Evolutionary conservation across 2,888 invertebrate genomes (phyloP), one percentile per base, ranked within the genome.

Genomic region (Meteorus colon): DNA sequence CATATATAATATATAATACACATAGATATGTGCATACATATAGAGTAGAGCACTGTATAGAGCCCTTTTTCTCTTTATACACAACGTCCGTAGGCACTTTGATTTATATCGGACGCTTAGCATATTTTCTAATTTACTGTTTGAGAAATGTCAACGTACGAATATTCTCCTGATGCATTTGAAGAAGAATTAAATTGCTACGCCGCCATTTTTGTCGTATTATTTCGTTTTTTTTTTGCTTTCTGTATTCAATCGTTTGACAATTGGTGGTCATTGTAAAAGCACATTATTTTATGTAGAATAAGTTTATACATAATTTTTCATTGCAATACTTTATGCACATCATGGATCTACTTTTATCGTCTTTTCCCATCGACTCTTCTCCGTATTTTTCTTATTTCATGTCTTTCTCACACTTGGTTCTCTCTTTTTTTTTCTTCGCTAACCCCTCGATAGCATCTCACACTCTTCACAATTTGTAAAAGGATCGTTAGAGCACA

Each of bases 71-170:
- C 19, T 77, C 65, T 78, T 10, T 34, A 65, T 70, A 70, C 45
- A 60, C 63, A 65, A 75, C 65, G 65, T 77, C 77, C 74, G 16
- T 60, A 77, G 67, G 84, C 84, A 86, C 84, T 87, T 89, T 89
- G 89, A 89, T 89, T 89, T 89, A 89, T 89, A 89, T 89, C 89
- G 85, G 82, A 81, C 88, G 88, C 87, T 89, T 89, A 88, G 89
- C 89, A 89, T 89, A 89, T 89, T 89, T 88, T 87, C 87, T 89
- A 89, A 89, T 89, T 89, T 89, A 89, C 89, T 89, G 89, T 89
- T 88, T 83, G 82, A 81, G 88, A 89, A 81, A 72, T 67, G 29
- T 72, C 74, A 74, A 74, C 74, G 74, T 45, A 41, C 41, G 31
- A 69, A 34, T 69, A n/a, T 34, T 55, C 14, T 19, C 65, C 37